These are phyloP conservation scores for Bombylius major DNA, from an alignment of 2,888 invertebrate species.

Conservation along the genomic window DNA sequence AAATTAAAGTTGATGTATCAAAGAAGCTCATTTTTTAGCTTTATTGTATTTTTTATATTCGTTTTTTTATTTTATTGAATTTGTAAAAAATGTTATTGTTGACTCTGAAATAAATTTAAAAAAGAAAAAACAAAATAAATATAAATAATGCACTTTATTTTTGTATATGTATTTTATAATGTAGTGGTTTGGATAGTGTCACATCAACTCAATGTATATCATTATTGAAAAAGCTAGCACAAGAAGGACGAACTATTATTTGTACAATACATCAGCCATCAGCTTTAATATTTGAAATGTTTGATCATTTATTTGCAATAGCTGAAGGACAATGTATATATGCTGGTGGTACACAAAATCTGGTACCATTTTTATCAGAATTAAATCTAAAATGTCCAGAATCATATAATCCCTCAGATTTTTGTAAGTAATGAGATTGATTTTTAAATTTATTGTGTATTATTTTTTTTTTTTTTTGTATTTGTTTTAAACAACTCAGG, in stretches of 20 bases:
- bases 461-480: no score
- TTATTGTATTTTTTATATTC: no score
- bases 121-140: no score
- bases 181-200: constrained; percentile 66
- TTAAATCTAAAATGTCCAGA: constrained; percentile 66
- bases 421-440: constrained; percentile 46
- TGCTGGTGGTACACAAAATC: constrained; percentile 60
- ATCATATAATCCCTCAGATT: constrained; percentile 86
- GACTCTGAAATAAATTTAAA: no score
- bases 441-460: not conserved
- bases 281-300: constrained; percentile 71
- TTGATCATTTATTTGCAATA: constrained; percentile 77
- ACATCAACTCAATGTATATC: constrained; percentile 72
- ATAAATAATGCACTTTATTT: no score
- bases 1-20: not conserved
- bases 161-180: constrained; percentile 14
- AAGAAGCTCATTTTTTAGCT: no score
- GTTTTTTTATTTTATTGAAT: no score
- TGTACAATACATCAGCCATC: constrained; percentile 89
- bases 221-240: constrained; percentile 66
- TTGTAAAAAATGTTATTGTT: no score
- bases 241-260: constrained; percentile 73
- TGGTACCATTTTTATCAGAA: constrained; percentile 64
- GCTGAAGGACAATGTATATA: constrained; percentile 69
- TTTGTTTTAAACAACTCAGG: no score